phyloP scores from a whole-genome alignment of 2,888 invertebrate species.

The Scaptomyza tumidula region DNA sequence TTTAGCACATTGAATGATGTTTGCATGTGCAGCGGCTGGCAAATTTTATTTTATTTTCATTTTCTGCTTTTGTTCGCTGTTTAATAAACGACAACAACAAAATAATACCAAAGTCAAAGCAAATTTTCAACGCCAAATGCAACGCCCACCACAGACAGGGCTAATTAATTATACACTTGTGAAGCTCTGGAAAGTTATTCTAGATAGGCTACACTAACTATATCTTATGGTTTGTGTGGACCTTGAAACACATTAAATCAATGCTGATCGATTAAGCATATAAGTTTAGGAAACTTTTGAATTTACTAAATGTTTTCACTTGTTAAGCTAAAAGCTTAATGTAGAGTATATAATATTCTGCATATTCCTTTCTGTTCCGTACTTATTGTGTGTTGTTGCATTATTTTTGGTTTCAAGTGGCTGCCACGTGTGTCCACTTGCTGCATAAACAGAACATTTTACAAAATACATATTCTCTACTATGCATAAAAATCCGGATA shows the following conservation, averaged over 20 bases:
- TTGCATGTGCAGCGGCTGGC: constrained; percentile 34
- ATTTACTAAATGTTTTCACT: too few relatives aligned
- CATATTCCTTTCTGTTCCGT: neutral
- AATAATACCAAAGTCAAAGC: constrained; percentile 25
- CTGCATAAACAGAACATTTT: constrained; percentile 55
- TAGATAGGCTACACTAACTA: neutral
- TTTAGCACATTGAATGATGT: constrained; percentile 27
- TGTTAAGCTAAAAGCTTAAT: neutral
- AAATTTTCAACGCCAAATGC: constrained; percentile 13
- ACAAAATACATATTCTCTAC: constrained; percentile 24
- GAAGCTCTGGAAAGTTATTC: constrained; percentile 1
- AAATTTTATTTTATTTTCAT: constrained; percentile 17
- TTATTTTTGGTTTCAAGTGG: constrained; percentile 37
- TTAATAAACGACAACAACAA: constrained; percentile 55
- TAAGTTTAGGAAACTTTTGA: neutral
- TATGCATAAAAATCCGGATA: constrained; percentile 33
- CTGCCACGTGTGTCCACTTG: constrained; percentile 60
- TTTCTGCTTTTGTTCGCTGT: constrained; percentile 39
- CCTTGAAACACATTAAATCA: neutral
- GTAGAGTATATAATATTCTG: constrained; percentile 14
- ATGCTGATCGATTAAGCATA: neutral
- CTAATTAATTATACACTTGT: constrained; percentile 63
- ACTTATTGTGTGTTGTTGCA: constrained; percentile 10
- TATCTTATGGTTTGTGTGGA: neutral
- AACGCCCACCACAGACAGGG: constrained; percentile 51